These are phyloP conservation scores for Anser brachyrhynchus DNA, from an alignment of 2,113 vertebrate genomes.

Conservation along the genomic window DNA sequence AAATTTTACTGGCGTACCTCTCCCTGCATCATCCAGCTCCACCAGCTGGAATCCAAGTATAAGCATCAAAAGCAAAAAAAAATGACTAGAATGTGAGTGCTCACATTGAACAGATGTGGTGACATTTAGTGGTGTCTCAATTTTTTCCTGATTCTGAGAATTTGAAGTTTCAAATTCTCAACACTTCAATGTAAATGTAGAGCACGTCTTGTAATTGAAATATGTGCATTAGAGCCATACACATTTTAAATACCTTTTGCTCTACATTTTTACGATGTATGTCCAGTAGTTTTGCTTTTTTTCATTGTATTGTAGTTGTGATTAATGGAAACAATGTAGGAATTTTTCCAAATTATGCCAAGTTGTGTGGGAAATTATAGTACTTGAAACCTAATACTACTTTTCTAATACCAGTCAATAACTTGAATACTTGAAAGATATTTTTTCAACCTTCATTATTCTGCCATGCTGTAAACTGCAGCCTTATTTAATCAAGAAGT, in stretches of 20 bases:
- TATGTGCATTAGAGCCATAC: accelerated
- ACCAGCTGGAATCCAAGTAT: neutral
- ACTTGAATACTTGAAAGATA: neutral
- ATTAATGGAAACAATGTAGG: neutral
- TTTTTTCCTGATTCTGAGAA: neutral
- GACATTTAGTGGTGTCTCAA: neutral
- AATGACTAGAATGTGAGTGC: neutral
- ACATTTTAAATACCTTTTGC: neutral
- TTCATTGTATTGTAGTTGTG: neutral
- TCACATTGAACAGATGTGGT: neutral
- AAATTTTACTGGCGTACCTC: neutral
- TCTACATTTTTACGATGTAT: neutral
- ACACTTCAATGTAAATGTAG: neutral
- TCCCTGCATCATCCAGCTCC: neutral
- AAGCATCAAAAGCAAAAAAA: neutral
- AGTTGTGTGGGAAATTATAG: neutral
- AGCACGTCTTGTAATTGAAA: neutral
- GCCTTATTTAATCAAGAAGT: neutral
- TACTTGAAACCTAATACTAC: neutral
- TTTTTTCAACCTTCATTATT: neutral
- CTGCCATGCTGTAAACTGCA: neutral
- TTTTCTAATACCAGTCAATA: neutral
- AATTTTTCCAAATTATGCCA: neutral
- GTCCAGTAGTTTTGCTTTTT: neutral
- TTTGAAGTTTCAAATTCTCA: neutral